These are phyloP conservation scores for Noctua pronuba DNA, from an alignment of 2,888 invertebrate species.

Conservation along the genomic window DNA sequence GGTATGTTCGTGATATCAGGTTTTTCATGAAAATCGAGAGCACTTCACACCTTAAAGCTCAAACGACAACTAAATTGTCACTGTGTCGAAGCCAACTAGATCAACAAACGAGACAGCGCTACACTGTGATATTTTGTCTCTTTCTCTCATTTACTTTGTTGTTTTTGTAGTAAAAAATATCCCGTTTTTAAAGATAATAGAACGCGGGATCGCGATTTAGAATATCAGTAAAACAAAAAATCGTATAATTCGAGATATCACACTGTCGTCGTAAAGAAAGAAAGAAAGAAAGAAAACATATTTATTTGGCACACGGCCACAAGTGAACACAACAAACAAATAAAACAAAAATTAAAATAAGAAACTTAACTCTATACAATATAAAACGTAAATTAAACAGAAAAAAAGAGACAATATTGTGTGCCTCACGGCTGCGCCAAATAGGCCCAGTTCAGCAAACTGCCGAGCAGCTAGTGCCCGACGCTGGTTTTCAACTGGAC, in stretches of 20 bases:
- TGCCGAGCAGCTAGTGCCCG: too few relatives aligned
- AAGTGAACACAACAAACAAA: too few relatives aligned
- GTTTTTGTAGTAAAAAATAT: conserved; percentile 19
- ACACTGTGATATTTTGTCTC: conserved; percentile 19
- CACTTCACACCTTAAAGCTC: conserved; percentile 6
- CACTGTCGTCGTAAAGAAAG: conserved; percentile 26
- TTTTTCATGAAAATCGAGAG: conserved; percentile 11
- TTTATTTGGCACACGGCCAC: too few relatives aligned
- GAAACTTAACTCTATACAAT: too few relatives aligned
- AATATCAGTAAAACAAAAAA: conserved; percentile 29
- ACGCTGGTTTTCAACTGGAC: too few relatives aligned
- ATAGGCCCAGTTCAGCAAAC: too few relatives aligned
- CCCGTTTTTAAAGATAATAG: conserved; percentile 18
- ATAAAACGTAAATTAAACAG: too few relatives aligned
- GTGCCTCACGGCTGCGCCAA: too few relatives aligned
- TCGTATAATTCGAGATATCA: conserved; percentile 25
- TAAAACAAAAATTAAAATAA: too few relatives aligned
- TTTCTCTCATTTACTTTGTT: conserved; percentile 1
- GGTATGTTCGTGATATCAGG: conserved; percentile 17
- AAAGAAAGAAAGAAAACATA: too few relatives aligned
- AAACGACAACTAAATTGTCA: conserved; percentile 1
- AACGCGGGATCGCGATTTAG: conserved; percentile 19
- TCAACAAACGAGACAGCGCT: background rate
- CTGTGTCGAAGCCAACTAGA: conserved; percentile 11
- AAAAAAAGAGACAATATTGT: too few relatives aligned